phyloP scores from a whole-genome alignment of 2,888 invertebrate species.

The Euplexia lucipara region DNA sequence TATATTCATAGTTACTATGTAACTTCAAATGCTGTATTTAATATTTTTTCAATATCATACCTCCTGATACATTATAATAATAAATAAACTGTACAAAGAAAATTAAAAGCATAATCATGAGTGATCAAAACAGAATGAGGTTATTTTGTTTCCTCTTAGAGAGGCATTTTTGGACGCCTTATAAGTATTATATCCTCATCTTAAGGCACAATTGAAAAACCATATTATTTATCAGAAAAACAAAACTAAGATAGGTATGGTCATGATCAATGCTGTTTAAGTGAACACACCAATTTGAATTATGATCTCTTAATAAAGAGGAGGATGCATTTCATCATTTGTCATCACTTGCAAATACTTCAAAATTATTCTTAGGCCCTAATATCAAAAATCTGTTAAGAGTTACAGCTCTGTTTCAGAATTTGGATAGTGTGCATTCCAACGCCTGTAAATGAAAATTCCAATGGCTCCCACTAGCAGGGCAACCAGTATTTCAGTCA shows the following conservation, averaged over 20 bases:
- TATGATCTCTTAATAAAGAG: constrained; percentile 52
- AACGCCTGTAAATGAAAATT: constrained; percentile 87
- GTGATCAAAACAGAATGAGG: constrained; percentile 36
- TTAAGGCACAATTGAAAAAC: constrained; percentile 68
- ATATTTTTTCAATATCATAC: constrained; percentile 28
- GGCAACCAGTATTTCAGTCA: constrained; percentile 85
- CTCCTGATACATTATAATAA: constrained; percentile 32
- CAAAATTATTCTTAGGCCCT: constrained; percentile 65
- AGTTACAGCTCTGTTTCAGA: constrained; percentile 80
- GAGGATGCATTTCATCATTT: constrained; percentile 46
- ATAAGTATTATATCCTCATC: constrained; percentile 54
- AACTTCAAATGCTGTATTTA: constrained; percentile 28
- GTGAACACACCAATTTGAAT: constrained; percentile 49
- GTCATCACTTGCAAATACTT: constrained; percentile 55
- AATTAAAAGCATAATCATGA: constrained; percentile 28
- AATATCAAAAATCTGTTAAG: constrained; percentile 43
- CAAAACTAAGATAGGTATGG: constrained; percentile 25
- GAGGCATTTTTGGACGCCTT: constrained; percentile 43
- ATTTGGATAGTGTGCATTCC: constrained; percentile 76
- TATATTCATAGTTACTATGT: constrained; percentile 36
- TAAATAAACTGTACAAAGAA: constrained; percentile 45
- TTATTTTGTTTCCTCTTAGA: constrained; percentile 39
- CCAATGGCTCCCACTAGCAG: constrained; percentile 85
- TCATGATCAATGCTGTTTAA: constrained; percentile 23
- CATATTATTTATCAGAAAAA: constrained; percentile 40